These are phyloP conservation scores for Pyrrhia umbra DNA, from an alignment of 2,888 invertebrate species.

Conservation along the genomic window DNA sequence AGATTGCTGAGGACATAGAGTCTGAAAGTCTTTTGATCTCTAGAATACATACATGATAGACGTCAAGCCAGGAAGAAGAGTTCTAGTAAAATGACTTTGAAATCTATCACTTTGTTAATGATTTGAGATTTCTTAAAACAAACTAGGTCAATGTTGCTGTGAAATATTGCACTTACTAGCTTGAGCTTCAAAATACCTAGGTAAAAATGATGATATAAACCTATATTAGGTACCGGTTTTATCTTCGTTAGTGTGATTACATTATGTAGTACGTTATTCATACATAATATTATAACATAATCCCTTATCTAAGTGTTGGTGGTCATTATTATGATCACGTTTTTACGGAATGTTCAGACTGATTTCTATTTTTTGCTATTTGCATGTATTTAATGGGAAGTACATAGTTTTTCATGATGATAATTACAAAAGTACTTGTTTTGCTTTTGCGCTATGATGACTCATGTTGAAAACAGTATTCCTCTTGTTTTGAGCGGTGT, in stretches of 20 bases:
- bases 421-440: constrained; percentile 4
- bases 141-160: no score
- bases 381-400: neutral
- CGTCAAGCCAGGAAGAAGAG: no score
- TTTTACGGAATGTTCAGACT: constrained; percentile 1
- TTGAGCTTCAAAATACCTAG: neutral
- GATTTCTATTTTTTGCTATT: constrained; percentile 3
- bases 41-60: no score
- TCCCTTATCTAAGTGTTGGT: constrained; percentile 17
- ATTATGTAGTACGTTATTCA: neutral
- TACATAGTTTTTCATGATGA: constrained; percentile 1
- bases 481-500: constrained; percentile 67
- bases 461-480: constrained; percentile 65
- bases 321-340: constrained; percentile 2
- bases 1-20: no score
- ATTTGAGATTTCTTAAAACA: no score
- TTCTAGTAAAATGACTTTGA: no score
- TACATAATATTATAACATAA: constrained; percentile 1
- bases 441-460: constrained; percentile 64
- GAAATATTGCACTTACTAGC: no score
- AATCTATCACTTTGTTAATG: no score
- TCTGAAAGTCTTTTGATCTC: no score
- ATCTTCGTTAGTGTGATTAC: constrained; percentile 11
- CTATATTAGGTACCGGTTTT: constrained; percentile 10
- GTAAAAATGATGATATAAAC: constrained; percentile 35